Conservation (phyloP, 2,797 vertebrate species). For the Gobionotothen gibberifrons region DNA sequence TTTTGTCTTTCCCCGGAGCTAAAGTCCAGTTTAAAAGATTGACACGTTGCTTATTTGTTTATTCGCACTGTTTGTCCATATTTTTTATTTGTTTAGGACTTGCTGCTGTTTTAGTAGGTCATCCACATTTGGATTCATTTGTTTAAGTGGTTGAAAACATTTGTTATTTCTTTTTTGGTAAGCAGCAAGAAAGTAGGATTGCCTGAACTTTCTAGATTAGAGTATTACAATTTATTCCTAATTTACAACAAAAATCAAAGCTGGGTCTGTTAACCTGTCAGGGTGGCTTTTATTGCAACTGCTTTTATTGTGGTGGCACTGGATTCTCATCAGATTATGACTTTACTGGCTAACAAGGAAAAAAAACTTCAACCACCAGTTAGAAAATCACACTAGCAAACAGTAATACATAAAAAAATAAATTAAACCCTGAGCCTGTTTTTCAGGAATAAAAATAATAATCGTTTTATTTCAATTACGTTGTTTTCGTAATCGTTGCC, state of each 20-base stretch:
- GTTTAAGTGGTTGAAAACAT: slow-evolving; percentile 27
- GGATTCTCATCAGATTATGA: slow-evolving; percentile 9
- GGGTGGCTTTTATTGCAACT: slow-evolving; percentile 33
- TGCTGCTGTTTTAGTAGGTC: slow-evolving; percentile 8
- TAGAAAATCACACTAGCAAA: neutral
- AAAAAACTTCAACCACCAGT: neutral
- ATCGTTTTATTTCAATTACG: too few species aligned
- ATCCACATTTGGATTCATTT: slow-evolving; percentile 7
- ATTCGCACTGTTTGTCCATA: slow-evolving; percentile 1
- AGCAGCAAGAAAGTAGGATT: slow-evolving; percentile 10
- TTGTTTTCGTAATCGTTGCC: too few species aligned
- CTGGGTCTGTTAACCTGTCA: slow-evolving; percentile 36
- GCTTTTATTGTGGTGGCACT: neutral
- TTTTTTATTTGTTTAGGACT: slow-evolving; percentile 24
- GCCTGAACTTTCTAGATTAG: slow-evolving; percentile 31
- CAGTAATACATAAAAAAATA: neutral
- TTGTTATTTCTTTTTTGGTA: slow-evolving; percentile 13
- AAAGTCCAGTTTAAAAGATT: slow-evolving; percentile 14
- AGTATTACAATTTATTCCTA: slow-evolving; percentile 45
- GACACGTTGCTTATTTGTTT: slow-evolving; percentile 34
- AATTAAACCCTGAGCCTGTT: too few species aligned
- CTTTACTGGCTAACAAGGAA: slow-evolving; percentile 1
- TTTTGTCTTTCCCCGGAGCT: neutral
- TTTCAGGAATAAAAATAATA: too few species aligned
- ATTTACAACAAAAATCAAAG: slow-evolving; percentile 36